phyloP scores from a whole-genome alignment of 2,113 vertebrate genomes.

The Etia nguti region DNA sequence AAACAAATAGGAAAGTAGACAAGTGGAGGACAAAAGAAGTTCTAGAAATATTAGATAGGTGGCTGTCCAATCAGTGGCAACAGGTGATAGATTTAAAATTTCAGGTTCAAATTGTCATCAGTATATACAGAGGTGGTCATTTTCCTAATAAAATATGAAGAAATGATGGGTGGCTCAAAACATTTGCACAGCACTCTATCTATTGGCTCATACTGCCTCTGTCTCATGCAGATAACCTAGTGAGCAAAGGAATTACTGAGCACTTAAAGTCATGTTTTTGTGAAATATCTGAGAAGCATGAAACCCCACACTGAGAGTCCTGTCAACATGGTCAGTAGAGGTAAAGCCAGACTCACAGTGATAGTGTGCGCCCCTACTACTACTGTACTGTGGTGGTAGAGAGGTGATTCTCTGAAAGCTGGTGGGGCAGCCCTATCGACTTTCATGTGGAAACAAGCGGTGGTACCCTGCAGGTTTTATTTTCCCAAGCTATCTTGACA shows the following conservation, averaged over 20 bases:
- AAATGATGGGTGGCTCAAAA: too few species aligned
- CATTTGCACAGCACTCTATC: too few species aligned
- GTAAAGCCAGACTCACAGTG: background rate
- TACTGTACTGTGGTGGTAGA: background rate
- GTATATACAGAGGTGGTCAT: background rate
- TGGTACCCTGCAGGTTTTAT: background rate
- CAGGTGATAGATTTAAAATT: background rate
- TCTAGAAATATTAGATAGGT: background rate
- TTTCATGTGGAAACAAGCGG: constrained; percentile 33
- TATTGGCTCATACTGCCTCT: background rate
- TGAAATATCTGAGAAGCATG: constrained; percentile 28
- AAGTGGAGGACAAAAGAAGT: background rate
- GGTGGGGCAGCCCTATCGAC: background rate
- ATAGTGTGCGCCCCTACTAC: background rate
- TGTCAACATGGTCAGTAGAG: constrained; percentile 10
- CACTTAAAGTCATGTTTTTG: constrained; percentile 38
- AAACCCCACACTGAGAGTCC: constrained; percentile 13
- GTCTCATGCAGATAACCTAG: background rate
- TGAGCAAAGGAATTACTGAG: background rate
- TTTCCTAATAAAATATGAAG: background rate
- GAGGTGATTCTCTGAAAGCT: background rate
- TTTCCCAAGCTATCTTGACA: background rate
- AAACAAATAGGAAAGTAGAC: background rate
- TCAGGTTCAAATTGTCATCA: background rate
- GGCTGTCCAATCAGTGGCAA: background rate